A percentile compares a stretch with the other conserved stretches of the same genome.
phyloP scores from a whole-genome alignment of 2,113 vertebrate species.

The Otolemur garnettii region DNA sequence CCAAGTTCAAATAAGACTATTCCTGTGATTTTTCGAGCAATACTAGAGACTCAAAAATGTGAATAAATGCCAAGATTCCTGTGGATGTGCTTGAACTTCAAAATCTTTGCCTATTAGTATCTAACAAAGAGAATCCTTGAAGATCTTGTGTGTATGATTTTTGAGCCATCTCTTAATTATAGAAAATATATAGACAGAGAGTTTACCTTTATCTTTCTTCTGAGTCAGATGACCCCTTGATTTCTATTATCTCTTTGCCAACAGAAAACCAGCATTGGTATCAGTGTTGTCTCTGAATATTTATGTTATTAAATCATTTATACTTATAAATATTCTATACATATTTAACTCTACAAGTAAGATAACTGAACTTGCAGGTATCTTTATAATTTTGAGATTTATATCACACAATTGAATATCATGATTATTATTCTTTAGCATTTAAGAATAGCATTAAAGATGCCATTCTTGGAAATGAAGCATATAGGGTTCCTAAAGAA shows the following conservation, averaged over 20 bases:
- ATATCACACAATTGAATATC: not conserved
- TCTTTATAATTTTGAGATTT: not conserved
- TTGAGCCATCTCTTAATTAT: not conserved
- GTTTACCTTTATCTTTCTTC: not conserved
- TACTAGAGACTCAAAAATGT: not conserved
- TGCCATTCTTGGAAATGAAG: not conserved
- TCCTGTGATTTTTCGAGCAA: not conserved
- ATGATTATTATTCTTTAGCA: conserved; percentile 21
- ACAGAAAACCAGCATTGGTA: not conserved
- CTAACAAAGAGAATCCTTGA: not conserved
- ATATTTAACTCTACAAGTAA: conserved; percentile 31
- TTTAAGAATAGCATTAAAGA: conserved; percentile 25
- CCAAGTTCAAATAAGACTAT: not conserved
- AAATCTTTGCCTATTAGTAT: conserved; percentile 1
- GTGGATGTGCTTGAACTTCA: not conserved
- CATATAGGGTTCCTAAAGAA: not conserved
- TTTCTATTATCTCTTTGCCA: not conserved
- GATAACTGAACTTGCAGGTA: not conserved
- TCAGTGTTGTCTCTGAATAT: not conserved
- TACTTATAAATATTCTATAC: not conserved
- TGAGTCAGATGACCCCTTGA: not conserved
- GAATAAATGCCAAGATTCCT: not conserved
- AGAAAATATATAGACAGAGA: not conserved
- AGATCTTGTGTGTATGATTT: not conserved
- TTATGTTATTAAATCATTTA: no score